Evolutionary conservation across 1,140 invertebrate genomes (phyloP).

Genomic region (Drosophila lacteicornis): DNA sequence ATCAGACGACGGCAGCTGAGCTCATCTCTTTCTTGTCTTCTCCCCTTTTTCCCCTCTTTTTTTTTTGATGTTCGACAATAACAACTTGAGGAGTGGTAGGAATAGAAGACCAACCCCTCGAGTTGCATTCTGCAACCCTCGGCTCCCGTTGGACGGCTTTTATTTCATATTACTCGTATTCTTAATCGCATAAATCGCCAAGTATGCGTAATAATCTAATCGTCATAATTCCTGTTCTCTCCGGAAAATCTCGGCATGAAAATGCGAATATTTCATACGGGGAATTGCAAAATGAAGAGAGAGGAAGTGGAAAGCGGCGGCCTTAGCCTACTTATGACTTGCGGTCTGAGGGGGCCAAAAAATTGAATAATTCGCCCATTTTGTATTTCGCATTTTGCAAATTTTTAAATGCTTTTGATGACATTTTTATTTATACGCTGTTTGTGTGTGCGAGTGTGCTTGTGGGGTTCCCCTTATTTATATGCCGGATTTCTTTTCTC

Average conservation of each 20-base stretch:
- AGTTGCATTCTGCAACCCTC: conserved; percentile 45
- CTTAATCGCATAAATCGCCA: conserved; percentile 77
- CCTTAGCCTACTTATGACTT: conserved; percentile 62
- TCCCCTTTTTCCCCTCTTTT: background rate
- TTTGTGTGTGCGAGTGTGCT: conserved; percentile 5
- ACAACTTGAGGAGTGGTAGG: conserved; percentile 36
- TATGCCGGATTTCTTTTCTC: conserved; percentile 45
- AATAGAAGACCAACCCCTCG: conserved; percentile 22
- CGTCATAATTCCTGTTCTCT: conserved; percentile 67
- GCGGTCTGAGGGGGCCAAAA: conserved; percentile 16
- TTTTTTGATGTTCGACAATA: conserved; percentile 55
- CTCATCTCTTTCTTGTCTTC: conserved; percentile 42
- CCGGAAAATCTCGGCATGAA: conserved; percentile 63
- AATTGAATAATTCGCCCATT: conserved; percentile 71
- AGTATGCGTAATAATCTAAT: conserved; percentile 83
- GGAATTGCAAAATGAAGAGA: too few species aligned
- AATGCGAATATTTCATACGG: conserved; percentile 21
- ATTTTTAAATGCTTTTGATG: conserved; percentile 80
- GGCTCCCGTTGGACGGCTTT: conserved; percentile 33
- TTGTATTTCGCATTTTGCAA: conserved; percentile 60
- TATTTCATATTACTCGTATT: conserved; percentile 47
- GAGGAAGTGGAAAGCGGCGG: background rate
- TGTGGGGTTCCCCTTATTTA: conserved; percentile 52
- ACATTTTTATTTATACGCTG: conserved; percentile 68
- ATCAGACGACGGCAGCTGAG: conserved; percentile 63